Conservation (phyloP, 2,888 invertebrate species). For the Osmoderma eremita region DNA sequence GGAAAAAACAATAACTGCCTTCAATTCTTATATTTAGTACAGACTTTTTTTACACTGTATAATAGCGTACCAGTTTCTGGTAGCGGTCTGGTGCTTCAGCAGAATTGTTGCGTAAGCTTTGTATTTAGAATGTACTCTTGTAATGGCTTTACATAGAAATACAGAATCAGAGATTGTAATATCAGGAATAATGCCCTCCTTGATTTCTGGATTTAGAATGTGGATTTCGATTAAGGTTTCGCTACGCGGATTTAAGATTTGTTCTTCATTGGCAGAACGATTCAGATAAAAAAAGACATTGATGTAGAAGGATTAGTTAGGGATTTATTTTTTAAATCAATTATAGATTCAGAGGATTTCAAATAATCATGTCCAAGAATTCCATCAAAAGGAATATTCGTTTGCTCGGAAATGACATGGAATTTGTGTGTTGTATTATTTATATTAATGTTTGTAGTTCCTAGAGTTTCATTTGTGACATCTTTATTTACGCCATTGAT, state of each 20-base stretch:
- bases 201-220: background rate
- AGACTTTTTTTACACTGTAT: too few species aligned
- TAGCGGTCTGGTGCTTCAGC: too few species aligned
- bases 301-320: background rate
- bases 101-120: slow-evolving; percentile 5
- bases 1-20: too few species aligned
- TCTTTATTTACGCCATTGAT: slow-evolving; percentile 16
- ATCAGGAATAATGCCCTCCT: background rate
- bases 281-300: background rate
- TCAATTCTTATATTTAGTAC: too few species aligned
- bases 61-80: too few species aligned
- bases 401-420: slow-evolving; percentile 24
- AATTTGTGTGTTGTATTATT: slow-evolving; percentile 33
- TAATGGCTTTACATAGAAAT: slow-evolving; percentile 4
- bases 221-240: slow-evolving; percentile 3
- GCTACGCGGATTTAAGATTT: slow-evolving; percentile 5
- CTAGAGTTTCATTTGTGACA: slow-evolving; percentile 1
- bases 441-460: background rate
- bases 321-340: too few species aligned
- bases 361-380: too few species aligned
- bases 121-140: background rate
- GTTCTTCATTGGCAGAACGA: background rate
- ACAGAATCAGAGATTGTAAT: background rate
- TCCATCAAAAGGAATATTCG: too few species aligned
- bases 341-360: too few species aligned